Base-by-base conservation (phyloP, 2,888 invertebrate genomes). In the Perdita meconis region DNA sequence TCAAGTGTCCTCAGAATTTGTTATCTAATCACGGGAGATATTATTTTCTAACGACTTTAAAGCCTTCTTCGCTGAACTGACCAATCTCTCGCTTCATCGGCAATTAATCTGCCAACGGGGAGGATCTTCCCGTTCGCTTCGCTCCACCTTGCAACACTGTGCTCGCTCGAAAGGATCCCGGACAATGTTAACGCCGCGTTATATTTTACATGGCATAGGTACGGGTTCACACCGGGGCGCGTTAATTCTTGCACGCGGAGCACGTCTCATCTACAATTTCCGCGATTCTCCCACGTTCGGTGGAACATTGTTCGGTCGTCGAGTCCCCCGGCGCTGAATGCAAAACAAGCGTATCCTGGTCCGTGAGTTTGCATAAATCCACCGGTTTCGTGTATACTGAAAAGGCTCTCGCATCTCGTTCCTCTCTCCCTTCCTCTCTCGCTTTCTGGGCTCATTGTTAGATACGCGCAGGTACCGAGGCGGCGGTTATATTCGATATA, bases 281-380 rank as follows among this genome's bases (percentile, higher is more conserved):
- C 79, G 67, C 36, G 68, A 65, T 76, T 76, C 80, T 81, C 80
- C 80, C 80, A 81, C 80, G 80, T 79, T 72, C 71, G 61, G 38
- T 16, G 19, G 56, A 64, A 60, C 68, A 79, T 78, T 72, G 78
- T 79, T 67, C 55, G 63, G 50, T 55, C 30, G 50, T 51, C 50
- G 63, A 56, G 65, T 61, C 56, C 42, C n/a, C 30, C 30, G 34
- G 50, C 51, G 60, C 38, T 30, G 30, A 42, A 40, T 57, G 55
- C 57, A 53, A 65, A 44, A 59, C 66, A 56, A 61, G 47, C 57
- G 59, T 57, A 78, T 72, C 72, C 68, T 73, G 72, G 56, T 68
- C 67, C 42, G 57, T 61, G 68, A 73, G 57, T 73, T 72, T 72
- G 69, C 78, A 78, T 73, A 69, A 78, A 69, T 79, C 50, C 63